Percentiles rank a stretch among this genome's conserved stretches.
phyloP scores from a whole-genome alignment of 2,888 invertebrate genomes.

The Artemia sp. region DNA sequence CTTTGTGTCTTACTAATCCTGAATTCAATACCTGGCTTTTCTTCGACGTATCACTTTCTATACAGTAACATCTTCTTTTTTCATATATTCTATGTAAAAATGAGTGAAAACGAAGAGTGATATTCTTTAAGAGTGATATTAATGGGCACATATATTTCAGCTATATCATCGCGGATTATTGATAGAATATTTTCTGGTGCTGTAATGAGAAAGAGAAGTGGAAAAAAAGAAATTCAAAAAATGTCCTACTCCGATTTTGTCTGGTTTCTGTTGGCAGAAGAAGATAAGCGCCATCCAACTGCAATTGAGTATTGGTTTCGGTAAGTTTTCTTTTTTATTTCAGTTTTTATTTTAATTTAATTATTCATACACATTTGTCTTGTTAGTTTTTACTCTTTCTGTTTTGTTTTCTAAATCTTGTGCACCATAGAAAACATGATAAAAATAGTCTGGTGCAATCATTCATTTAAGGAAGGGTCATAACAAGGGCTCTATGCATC shows the following conservation, averaged over 20 bases:
- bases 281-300: constrained; percentile 91
- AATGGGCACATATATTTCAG: constrained; percentile 39
- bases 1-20: not conserved
- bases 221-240: constrained; percentile 29
- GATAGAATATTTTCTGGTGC: constrained; percentile 94
- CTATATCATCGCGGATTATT: constrained; percentile 85
- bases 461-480: too few relatives aligned
- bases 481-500: too few relatives aligned
- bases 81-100: too few relatives aligned
- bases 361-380: not conserved
- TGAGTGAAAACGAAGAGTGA: too few relatives aligned
- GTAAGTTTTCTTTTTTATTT: constrained; percentile 31
- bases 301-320: constrained; percentile 89
- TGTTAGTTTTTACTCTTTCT: not conserved
- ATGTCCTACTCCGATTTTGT: constrained; percentile 99
- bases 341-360: not conserved
- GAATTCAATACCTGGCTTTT: not conserved
- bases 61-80: too few relatives aligned
- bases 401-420: too few relatives aligned
- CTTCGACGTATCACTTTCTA: too few relatives aligned
- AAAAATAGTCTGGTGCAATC: too few relatives aligned
- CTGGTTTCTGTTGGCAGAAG: constrained; percentile 95
- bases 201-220: constrained; percentile 53
- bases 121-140: not conserved
- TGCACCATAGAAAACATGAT: too few relatives aligned